Evolutionary conservation across 1,140 invertebrate genomes (phyloP), one percentile per base, ranked within the genome.

Genomic region (Sweltsa coloradensis): DNA sequence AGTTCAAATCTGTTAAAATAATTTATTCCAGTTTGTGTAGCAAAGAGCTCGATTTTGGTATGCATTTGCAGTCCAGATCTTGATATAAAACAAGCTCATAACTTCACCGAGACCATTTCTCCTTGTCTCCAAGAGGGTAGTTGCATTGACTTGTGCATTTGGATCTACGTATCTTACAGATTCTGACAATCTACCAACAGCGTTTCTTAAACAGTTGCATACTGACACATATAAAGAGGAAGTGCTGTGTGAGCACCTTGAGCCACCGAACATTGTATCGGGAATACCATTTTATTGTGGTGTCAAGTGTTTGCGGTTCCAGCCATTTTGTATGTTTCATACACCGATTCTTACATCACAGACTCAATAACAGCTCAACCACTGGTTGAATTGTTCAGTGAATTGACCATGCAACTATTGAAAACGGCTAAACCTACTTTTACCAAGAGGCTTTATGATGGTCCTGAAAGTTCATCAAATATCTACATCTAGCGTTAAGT

Each of bases 231-330:
- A 22, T 16, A 21, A 5, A 11, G 4, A 6, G 1, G 9, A 9
- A 1, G 37, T 40, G 14, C 37, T 40, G 37, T 22, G 37, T 40
- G 37, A 40, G n/a, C 11, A 3, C 16, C 37, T 40, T 2, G 37
- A 40, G 16, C 37, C 21, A 40, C 37, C 37, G 3, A 40, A 40
- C 37, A 40, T 13, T 19, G 37, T 19, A 16, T 22, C 21, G 37
- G 37, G 37, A 21, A 19, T 40, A 40, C 37, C 37, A 40, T 40
- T n/a, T 16, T 40, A 23, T 22, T 23, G 4, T 40, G 37, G 37
- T 40, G 37, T 40, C 37, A 40, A 23, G 16, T 6, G 24, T 40
- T 40, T 23, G 14, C 21, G 37, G 24, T 40, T 19, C 37, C 37
- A 5, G 37, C 37, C 13, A 23, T 40, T 40, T 23, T 40, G 16